A percentile compares a stretch with the other conserved stretches of the same genome.
phyloP scores from a whole-genome alignment of 2,113 vertebrate genomes.

The Gracilinanus agilis region DNA sequence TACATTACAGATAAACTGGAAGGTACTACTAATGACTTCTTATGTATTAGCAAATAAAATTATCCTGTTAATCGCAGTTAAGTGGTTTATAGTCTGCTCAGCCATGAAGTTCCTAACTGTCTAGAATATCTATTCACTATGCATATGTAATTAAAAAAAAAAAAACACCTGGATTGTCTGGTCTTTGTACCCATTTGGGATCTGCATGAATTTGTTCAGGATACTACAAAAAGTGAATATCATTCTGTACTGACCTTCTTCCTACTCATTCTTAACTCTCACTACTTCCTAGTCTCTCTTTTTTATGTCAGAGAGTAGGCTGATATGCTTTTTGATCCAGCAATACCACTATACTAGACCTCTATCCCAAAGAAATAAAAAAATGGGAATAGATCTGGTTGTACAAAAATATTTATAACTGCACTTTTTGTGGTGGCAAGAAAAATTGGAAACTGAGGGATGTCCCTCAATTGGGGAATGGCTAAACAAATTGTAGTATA shows the following conservation, averaged over 20 bases:
- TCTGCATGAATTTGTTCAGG: neutral
- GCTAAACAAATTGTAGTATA: no score
- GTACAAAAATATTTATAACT: no score
- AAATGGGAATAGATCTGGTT: no score
- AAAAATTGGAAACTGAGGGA: no score
- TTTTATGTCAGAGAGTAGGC: neutral
- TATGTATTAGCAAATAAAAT: neutral
- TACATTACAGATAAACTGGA: neutral
- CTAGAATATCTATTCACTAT: neutral
- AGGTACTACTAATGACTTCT: neutral
- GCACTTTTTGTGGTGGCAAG: no score
- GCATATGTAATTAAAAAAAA: neutral
- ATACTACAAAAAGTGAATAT: neutral
- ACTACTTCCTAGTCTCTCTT: neutral
- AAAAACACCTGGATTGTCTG: neutral
- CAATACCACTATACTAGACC: no score
- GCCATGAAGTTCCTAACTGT: neutral
- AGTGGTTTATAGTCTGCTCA: neutral
- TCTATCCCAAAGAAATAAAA: no score
- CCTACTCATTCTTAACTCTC: neutral
- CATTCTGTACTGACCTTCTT: no score
- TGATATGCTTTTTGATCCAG: neutral
- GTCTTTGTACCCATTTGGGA: neutral
- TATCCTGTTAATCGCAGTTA: neutral
- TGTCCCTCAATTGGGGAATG: no score